Percentiles rank a stretch among this genome's conserved stretches.
These are phyloP conservation scores for Rhabdornis inornatus DNA, from an alignment of 2,113 vertebrate species.

Conservation along the genomic window DNA sequence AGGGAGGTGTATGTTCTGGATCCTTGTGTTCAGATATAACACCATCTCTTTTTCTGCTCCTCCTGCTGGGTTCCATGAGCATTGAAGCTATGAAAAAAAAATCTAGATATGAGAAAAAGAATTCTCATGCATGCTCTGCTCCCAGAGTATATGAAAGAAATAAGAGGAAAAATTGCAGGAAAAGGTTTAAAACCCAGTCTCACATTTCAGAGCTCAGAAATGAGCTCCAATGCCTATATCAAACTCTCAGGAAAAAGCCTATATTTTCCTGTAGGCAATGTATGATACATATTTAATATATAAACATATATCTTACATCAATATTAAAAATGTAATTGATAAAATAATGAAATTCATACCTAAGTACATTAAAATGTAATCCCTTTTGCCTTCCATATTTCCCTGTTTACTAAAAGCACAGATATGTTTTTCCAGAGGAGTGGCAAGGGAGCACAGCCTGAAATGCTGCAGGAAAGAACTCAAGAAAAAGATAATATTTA, in stretches of 20 bases:
- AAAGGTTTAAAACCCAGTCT: neutral
- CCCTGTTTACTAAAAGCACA: neutral
- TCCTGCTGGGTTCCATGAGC: neutral
- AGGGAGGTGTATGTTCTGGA: neutral
- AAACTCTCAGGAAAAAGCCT: neutral
- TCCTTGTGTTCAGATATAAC: neutral
- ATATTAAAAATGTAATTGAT: neutral
- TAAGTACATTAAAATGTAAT: neutral
- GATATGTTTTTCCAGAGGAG: neutral
- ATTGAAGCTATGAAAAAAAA: neutral
- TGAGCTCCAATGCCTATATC: neutral
- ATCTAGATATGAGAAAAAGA: neutral
- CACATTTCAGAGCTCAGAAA: neutral
- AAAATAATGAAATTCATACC: neutral
- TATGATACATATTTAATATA: too few relatives aligned
- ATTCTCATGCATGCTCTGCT: accelerated
- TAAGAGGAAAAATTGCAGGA: accelerated
- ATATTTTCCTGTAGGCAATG: neutral
- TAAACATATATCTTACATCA: neutral
- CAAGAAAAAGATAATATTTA: neutral
- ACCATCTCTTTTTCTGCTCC: neutral
- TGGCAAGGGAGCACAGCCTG: neutral
- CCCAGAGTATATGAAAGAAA: neutral
- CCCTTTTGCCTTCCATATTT: neutral
- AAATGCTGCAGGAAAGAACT: neutral